A percentile compares a stretch with the other conserved stretches of the same genome.
Evolutionary conservation across 2,113 vertebrate genomes (phyloP).

Genomic region (Malurus alboscapulatus): DNA sequence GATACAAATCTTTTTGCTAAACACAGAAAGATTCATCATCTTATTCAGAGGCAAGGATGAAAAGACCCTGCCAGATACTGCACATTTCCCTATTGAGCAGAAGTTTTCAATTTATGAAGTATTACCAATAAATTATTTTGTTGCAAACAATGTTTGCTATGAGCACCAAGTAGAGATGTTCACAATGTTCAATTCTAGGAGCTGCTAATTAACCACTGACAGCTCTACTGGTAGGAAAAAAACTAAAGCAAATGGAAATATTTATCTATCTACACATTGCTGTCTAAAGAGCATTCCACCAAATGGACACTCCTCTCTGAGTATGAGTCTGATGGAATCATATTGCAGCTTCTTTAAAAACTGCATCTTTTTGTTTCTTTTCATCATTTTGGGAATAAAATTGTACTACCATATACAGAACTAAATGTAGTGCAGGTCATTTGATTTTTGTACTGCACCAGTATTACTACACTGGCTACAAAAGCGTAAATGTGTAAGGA

Average conservation of each 20-base stretch:
- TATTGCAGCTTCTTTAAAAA: not conserved
- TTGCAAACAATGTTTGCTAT: not conserved
- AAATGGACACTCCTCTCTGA: not conserved
- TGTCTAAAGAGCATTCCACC: not conserved
- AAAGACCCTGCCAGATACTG: not conserved
- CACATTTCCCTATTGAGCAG: not conserved
- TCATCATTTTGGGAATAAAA: not conserved
- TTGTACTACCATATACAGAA: not conserved
- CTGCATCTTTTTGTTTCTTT: not conserved
- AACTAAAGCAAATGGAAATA: not conserved
- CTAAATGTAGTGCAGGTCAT: not conserved
- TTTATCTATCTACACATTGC: not conserved
- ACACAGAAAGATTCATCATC: not conserved
- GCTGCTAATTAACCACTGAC: not conserved
- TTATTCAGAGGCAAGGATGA: not conserved
- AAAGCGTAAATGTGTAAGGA: not conserved
- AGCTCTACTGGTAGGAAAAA: not conserved
- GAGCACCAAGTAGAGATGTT: not conserved
- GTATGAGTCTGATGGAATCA: not conserved
- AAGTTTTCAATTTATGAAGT: not conserved
- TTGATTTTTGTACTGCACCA: not conserved
- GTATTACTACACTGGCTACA: not conserved
- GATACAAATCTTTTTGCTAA: not conserved
- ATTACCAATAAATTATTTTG: not conserved
- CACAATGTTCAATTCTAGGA: not conserved